phyloP scores from a whole-genome alignment of 2,113 vertebrate genomes.

The Corynorhinus townsendii region DNA sequence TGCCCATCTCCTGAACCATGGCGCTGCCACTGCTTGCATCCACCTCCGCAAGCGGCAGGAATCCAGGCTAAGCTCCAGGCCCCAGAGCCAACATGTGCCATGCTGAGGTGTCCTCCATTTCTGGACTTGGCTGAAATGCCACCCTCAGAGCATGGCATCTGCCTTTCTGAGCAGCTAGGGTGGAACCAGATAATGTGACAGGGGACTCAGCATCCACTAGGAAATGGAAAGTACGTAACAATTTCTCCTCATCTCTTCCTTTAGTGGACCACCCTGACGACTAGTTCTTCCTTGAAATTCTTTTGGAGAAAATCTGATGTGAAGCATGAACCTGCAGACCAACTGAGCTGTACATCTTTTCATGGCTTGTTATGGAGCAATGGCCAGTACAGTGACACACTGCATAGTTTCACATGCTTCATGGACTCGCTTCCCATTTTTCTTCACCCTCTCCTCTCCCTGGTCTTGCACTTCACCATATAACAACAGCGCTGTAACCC shows the following conservation, averaged over 20 bases:
- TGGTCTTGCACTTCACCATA: background rate
- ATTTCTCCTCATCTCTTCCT: background rate
- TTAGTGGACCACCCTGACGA: background rate
- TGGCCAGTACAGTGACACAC: accelerated
- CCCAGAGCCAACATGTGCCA: background rate
- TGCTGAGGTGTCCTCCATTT: background rate
- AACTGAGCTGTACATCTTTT: background rate
- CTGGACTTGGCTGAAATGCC: background rate
- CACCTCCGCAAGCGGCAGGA: background rate
- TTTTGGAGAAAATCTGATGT: background rate
- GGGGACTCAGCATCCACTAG: background rate
- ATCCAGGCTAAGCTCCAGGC: background rate
- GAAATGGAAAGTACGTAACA: background rate
- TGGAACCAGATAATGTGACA: background rate
- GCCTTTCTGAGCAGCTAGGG: background rate
- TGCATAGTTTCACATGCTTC: background rate
- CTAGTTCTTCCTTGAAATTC: background rate
- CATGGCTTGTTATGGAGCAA: background rate
- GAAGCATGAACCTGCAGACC: background rate
- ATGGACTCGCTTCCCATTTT: background rate
- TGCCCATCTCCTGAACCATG: background rate
- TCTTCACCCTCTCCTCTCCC: background rate
- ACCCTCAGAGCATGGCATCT: background rate
- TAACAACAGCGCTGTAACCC: background rate
- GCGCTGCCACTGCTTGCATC: background rate